These are phyloP conservation scores for Vannuccia rotundouncinata DNA, from an alignment of 2,888 invertebrate species.

Conservation along the genomic window DNA sequence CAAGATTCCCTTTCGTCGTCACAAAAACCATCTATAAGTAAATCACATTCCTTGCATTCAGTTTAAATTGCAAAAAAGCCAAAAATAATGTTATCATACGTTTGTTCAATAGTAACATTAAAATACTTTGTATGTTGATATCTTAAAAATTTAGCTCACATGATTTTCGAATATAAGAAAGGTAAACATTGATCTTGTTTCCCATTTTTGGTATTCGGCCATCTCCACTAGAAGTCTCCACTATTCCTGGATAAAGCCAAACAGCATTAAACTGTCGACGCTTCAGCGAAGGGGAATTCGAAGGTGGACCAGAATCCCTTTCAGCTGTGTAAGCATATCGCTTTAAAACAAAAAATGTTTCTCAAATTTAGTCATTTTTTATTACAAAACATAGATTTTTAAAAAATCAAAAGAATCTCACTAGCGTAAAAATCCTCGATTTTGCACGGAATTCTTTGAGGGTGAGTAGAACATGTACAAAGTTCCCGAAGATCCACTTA, in stretches of 20 bases:
- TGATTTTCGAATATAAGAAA: neutral
- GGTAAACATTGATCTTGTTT: neutral
- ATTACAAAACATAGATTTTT: too few species aligned
- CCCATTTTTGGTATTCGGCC: neutral
- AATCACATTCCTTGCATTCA: too few species aligned
- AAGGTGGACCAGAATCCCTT: too few species aligned
- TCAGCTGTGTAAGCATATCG: too few species aligned
- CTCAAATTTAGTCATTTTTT: too few species aligned
- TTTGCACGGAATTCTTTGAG: neutral
- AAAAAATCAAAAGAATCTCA: neutral
- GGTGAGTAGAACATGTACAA: neutral
- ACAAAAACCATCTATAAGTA: neutral
- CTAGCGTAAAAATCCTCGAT: neutral
- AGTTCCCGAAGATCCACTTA: neutral
- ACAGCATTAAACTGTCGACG: neutral
- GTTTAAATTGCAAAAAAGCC: neutral
- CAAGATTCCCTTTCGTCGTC: neutral
- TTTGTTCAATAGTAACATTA: neutral
- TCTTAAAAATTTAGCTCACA: neutral
- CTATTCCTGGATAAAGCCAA: neutral
- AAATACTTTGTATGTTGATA: neutral
- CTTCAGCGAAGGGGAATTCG: too few species aligned
- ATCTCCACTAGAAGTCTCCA: neutral
- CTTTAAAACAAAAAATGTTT: too few species aligned
- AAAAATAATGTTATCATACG: neutral